Evolutionary conservation across 2,888 invertebrate species (phyloP), one percentile per base, ranked within the genome.

Genomic region (Bibio marci): DNA sequence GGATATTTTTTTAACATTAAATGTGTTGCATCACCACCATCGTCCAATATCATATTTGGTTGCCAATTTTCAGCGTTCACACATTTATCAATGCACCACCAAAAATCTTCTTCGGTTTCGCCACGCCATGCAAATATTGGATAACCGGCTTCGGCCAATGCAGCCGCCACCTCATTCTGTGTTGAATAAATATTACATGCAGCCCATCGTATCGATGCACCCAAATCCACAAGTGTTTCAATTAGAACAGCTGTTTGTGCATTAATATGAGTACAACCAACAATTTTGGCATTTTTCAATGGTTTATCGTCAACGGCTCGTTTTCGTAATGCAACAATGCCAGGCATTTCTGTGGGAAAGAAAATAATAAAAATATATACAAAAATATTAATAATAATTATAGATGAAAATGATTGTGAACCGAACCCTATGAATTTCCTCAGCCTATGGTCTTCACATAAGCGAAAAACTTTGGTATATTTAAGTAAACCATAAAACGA

Each of bases 271-370:
- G 94, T 95, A 62, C 95, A 97, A 26, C 94, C 95, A 37, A 95
- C 91, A 46, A 91, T 85, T 69, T 87, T 90, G 11, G 95, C 95
- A 58, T 92, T 91, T 58, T 86, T 85, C 49, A 97, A 59, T 0
- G 95, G 95, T 54, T 91, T 92, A 54, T 95, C 94, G 40, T 92
- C 90, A 38, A 79, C 73, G 1, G 94, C 94, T 44, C 94, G 69
- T 51, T 87, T 86, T 38, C 94, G 70, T 47, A 97, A 63, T 2
- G 94, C 92, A 79, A 95, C 88, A 43, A 97, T 87, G 0, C 95
- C 95, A 0, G 94, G 92, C 95, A 97, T 97, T 69, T 97, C 95
- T 77, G 54, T n/a, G n/a, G n/a, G n/a, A n/a, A n/a, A n/a, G n/a
- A n/a, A n/a, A n/a, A n/a, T n/a, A n/a, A n/a, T n/a, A n/a, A n/a